Conservation (phyloP, 2,888 invertebrate species). For the Dryobota labecula region DNA sequence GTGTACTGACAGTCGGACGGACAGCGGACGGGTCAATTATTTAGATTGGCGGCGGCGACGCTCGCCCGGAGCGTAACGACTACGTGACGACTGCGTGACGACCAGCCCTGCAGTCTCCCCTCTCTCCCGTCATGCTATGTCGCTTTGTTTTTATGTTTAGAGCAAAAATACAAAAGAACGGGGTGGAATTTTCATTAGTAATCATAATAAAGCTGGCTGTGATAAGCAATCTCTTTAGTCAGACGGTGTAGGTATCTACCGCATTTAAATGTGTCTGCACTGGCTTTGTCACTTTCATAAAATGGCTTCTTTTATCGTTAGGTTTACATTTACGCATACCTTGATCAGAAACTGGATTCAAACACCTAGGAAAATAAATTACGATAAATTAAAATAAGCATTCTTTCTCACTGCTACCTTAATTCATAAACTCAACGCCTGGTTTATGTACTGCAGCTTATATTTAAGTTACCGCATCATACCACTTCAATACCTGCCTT, state of each 20-base stretch:
- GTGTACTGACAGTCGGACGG: conserved; percentile 85
- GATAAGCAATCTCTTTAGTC: conserved; percentile 56
- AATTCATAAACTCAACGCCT: conserved; percentile 44
- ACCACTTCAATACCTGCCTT: conserved; percentile 78
- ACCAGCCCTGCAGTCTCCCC: conserved; percentile 61
- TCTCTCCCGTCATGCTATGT: conserved; percentile 57
- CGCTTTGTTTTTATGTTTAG: conserved; percentile 65
- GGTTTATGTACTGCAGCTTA: conserved; percentile 37
- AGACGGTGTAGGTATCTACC: conserved; percentile 6
- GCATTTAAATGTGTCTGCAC: conserved; percentile 6
- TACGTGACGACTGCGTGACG: conserved; percentile 76
- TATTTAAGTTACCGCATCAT: conserved; percentile 69
- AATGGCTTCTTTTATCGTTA: neutral
- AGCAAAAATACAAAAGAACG: conserved; percentile 62
- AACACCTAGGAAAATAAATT: conserved; percentile 14
- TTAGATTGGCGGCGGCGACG: conserved; percentile 89
- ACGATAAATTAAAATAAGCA: neutral
- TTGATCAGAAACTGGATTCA: neutral
- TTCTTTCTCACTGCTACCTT: conserved; percentile 11
- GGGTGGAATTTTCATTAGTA: conserved; percentile 65
- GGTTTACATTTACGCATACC: neutral
- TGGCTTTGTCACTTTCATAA: conserved; percentile 1
- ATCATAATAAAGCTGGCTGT: conserved; percentile 62
- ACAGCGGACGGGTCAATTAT: conserved; percentile 89
- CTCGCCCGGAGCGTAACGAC: conserved; percentile 72